Percentiles rank a stretch among this genome's conserved stretches.
Evolutionary conservation across 2,797 vertebrate genomes (phyloP).

Genomic region (Cryptoblepharus egeriae): DNA sequence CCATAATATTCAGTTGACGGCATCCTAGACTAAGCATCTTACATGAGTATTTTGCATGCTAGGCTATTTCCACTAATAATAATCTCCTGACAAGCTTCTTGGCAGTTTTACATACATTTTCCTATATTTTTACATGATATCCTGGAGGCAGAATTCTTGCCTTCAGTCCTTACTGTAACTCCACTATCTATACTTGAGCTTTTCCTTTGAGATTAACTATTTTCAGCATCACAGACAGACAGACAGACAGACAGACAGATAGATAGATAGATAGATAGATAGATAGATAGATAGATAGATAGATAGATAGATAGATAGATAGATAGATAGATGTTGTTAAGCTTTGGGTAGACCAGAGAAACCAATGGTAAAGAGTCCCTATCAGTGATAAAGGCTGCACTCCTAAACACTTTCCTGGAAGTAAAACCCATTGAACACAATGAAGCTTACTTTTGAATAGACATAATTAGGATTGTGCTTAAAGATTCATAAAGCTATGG

Average conservation of each 20-base stretch:
- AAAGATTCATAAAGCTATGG: too few species aligned
- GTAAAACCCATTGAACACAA: too few species aligned
- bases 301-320: too few species aligned
- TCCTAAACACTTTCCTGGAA: too few species aligned
- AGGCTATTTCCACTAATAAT: slow-evolving; percentile 46
- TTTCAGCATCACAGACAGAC: background rate
- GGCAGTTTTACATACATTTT: slow-evolving; percentile 58
- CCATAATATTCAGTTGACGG: background rate
- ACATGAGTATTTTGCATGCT: slow-evolving; percentile 41
- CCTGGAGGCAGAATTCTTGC: slow-evolving; percentile 46
- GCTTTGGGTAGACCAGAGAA: slow-evolving; percentile 11
- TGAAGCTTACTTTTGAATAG: too few species aligned
- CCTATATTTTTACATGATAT: background rate
- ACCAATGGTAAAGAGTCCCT: too few species aligned
- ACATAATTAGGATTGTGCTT: too few species aligned
- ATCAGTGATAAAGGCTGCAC: too few species aligned
- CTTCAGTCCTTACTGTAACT: slow-evolving; percentile 8
- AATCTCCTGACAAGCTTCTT: slow-evolving; percentile 56
- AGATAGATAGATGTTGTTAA: fast-evolving
- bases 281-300: too few species aligned
- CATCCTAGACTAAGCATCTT: slow-evolving; percentile 27
- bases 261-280: too few species aligned
- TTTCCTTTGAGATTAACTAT: slow-evolving; percentile 12
- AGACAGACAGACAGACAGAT: too few species aligned
- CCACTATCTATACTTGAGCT: slow-evolving; percentile 13